Evolutionary conservation across 1,140 invertebrate genomes (phyloP).

Genomic region (Lysiphlebus fabarum): DNA sequence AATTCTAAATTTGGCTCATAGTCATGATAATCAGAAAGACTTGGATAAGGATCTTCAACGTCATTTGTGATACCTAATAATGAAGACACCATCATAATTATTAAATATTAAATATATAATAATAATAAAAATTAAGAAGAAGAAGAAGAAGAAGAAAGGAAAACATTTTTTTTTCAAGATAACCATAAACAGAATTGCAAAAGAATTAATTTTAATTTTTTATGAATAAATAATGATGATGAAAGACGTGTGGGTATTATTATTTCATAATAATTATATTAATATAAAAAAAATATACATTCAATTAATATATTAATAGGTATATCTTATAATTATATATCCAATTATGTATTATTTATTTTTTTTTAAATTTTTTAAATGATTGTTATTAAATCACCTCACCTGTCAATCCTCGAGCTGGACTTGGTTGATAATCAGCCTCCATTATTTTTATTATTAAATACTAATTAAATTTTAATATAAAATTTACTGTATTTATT

Average conservation of each 20-base stretch:
- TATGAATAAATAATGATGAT: too few species aligned
- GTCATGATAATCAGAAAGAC: slow-evolving; percentile 87
- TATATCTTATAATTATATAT: too few species aligned
- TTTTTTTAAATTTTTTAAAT: too few species aligned
- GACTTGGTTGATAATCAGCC: slow-evolving; percentile 34
- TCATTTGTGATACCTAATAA: slow-evolving; percentile 54
- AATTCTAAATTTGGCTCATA: slow-evolving; percentile 94
- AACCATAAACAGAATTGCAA: neutral
- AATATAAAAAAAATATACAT: too few species aligned
- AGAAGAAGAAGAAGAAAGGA: too few species aligned
- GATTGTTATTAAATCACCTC: neutral
- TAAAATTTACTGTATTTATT: neutral
- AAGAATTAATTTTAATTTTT: neutral
- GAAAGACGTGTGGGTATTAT: too few species aligned
- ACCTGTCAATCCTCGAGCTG: slow-evolving; percentile 34
- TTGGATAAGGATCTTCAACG: slow-evolving; percentile 79
- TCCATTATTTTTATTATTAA: slow-evolving; percentile 27
- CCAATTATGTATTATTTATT: too few species aligned
- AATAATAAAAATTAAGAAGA: slow-evolving; percentile 3
- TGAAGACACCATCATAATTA: slow-evolving; percentile 11
- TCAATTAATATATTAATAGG: too few species aligned
- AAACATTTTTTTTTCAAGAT: neutral
- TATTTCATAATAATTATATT: too few species aligned
- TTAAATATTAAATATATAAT: slow-evolving; percentile 1
- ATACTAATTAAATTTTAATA: neutral